Evolutionary conservation across 2,113 vertebrate genomes (phyloP), one percentile per base, ranked within the genome.

Genomic region (Mastomys natalensis): DNA sequence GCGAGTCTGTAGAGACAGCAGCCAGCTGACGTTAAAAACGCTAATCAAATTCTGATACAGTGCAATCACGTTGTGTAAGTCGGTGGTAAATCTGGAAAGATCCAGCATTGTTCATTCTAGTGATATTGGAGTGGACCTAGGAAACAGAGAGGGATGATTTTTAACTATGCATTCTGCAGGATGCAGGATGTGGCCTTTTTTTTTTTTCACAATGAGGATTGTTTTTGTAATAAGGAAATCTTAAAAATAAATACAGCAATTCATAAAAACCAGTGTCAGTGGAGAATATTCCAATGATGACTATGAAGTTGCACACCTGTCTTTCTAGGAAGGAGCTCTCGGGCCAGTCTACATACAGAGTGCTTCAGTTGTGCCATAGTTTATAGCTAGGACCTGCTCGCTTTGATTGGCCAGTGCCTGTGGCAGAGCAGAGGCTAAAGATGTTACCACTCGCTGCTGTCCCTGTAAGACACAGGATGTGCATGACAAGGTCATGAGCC

Each of bases 31-130:
- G 80, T 80, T 94, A 72, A 77, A 78, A 87, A 70, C 51, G 2
- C 6, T 37, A 86, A 95, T 94, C 89, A 89, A 78, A 87, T 94
- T 91, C 89, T 89, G 90, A 91, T 84, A 93, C 26, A 77, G 55
- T 16, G 60, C 34, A 64, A 51, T 43, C 26, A 37, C 5, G 3
- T 77, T 93, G 89, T 82, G 31, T 78, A 89, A 53, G 21, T 64
- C 37, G 22, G 51, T 68, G 43, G 26, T 43, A 60, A 21, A 76
- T 90, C 89, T 73, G n/a, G 31, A 92, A 89, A 68, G 86, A 48
- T 19, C 21, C 1, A 84, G 53, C 84, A 87, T 85, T 64, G 37
- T 70, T 95, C 48, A 29, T 66, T 37, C 45, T 89, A 37, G 64
- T 91, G 73, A 24, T 29, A 26, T 73, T 53, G 60, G 76, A 29